Evolutionary conservation across 2,113 vertebrate genomes (phyloP).

Genomic region (Toxotes jaculatrix): DNA sequence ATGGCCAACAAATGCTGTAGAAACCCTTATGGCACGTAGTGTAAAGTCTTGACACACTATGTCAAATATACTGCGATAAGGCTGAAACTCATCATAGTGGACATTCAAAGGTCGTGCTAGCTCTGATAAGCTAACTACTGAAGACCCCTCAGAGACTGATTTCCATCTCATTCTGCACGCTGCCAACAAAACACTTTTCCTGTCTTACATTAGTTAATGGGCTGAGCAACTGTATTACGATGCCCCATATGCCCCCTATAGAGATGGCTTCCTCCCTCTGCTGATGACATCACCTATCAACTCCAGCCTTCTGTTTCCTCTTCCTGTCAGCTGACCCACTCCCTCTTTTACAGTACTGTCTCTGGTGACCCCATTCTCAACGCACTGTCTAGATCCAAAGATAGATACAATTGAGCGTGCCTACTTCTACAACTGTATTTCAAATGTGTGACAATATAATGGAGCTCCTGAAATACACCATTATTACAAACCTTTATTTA

Average conservation of each 20-base stretch:
- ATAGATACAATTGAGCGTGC: slow-evolving; percentile 50
- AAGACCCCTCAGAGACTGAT: slow-evolving; percentile 29
- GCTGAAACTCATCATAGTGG: neutral
- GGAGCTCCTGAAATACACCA: slow-evolving; percentile 23
- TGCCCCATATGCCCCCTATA: slow-evolving; percentile 54
- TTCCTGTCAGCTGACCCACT: slow-evolving; percentile 71
- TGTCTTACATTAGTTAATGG: slow-evolving; percentile 50
- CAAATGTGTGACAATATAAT: slow-evolving; percentile 55
- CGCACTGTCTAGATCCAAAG: slow-evolving; percentile 35
- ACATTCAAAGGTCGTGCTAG: neutral
- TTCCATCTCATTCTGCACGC: slow-evolving; percentile 7
- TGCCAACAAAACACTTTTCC: slow-evolving; percentile 49
- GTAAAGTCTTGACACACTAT: neutral
- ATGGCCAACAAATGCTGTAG: neutral
- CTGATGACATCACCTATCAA: slow-evolving; percentile 78
- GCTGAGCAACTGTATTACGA: slow-evolving; percentile 39
- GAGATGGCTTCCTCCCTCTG: slow-evolving; percentile 73
- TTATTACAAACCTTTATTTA: slow-evolving; percentile 45
- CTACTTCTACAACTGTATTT: slow-evolving; percentile 34
- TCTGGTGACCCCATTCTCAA: slow-evolving; percentile 61
- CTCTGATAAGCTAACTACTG: neutral
- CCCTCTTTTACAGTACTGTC: slow-evolving; percentile 51
- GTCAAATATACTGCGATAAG: neutral
- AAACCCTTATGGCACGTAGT: neutral
- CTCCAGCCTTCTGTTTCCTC: slow-evolving; percentile 82